These are phyloP conservation scores for Gallirallus australis DNA, from an alignment of 2,797 vertebrate species.

Conservation along the genomic window DNA sequence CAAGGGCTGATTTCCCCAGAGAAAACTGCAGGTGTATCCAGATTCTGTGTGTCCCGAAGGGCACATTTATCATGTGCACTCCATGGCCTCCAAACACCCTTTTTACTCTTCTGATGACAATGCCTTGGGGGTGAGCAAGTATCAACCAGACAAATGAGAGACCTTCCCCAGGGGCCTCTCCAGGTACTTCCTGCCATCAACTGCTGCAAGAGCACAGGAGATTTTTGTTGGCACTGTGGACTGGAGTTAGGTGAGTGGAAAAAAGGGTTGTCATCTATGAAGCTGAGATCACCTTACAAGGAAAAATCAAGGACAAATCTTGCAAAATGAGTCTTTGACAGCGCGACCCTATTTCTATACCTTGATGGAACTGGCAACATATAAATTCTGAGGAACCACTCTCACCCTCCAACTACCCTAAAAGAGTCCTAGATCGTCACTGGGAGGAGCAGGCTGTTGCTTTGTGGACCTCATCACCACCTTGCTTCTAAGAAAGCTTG, in stretches of 20 bases:
- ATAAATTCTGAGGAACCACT: neutral
- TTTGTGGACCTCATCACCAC: neutral
- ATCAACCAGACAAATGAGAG: neutral
- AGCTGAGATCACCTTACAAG: neutral
- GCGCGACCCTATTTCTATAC: neutral
- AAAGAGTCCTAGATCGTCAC: neutral
- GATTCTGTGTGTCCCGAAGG: neutral
- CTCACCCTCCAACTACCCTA: neutral
- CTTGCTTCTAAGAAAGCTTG: neutral
- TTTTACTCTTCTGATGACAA: neutral
- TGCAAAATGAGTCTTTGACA: neutral
- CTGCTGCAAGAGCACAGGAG: neutral
- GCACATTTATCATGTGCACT: neutral
- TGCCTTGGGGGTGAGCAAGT: neutral
- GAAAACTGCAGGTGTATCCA: neutral
- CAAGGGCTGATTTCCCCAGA: neutral
- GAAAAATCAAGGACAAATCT: neutral
- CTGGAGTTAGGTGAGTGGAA: neutral
- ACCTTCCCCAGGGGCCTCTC: neutral
- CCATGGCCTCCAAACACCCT: neutral
- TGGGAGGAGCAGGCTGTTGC: neutral
- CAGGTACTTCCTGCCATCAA: neutral
- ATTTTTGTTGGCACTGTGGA: neutral
- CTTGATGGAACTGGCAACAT: neutral
- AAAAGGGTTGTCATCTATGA: neutral